phyloP scores from a whole-genome alignment of 2,113 vertebrate species.

The Ceyx margarethae region DNA sequence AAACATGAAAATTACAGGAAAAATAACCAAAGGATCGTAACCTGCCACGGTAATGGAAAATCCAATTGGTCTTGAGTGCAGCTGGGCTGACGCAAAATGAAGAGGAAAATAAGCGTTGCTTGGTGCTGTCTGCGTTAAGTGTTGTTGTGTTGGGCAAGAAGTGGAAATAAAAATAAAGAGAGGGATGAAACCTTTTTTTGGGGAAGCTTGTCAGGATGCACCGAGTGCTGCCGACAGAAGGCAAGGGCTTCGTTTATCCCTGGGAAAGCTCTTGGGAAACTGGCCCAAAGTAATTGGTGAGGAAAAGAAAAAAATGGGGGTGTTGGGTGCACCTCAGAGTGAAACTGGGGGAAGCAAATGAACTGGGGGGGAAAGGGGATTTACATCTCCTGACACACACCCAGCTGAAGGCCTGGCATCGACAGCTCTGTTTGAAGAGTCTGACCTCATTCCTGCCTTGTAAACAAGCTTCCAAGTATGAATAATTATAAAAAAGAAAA shows the following conservation, averaged over 20 bases:
- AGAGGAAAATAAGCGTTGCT: neutral
- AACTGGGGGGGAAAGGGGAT: neutral
- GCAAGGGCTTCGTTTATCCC: rapidly evolving
- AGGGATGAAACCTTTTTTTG: neutral
- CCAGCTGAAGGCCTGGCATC: neutral
- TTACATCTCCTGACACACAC: neutral
- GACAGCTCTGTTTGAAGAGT: conserved; percentile 19
- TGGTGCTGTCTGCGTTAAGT: neutral
- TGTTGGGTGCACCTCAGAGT: too few relatives aligned
- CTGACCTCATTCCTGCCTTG: conserved; percentile 62
- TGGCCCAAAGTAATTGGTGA: rapidly evolving
- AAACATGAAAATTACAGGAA: conserved; percentile 55
- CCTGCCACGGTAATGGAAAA: conserved; percentile 25
- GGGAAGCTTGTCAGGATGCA: neutral
- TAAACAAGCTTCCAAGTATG: conserved; percentile 52
- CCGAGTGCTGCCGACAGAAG: rapidly evolving
- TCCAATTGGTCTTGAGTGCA: conserved; percentile 8
- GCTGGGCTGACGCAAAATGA: neutral
- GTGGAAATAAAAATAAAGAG: neutral
- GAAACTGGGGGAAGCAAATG: conserved; percentile 19
- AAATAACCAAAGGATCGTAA: conserved; percentile 22
- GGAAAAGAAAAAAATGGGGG: neutral
- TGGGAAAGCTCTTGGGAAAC: neutral
- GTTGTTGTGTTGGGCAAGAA: neutral
- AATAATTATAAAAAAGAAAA: conserved; percentile 46